Percentiles rank a stretch among this genome's conserved stretches.
Evolutionary conservation across 2,888 invertebrate genomes (phyloP).

Genomic region (Xestia sexstrigata): DNA sequence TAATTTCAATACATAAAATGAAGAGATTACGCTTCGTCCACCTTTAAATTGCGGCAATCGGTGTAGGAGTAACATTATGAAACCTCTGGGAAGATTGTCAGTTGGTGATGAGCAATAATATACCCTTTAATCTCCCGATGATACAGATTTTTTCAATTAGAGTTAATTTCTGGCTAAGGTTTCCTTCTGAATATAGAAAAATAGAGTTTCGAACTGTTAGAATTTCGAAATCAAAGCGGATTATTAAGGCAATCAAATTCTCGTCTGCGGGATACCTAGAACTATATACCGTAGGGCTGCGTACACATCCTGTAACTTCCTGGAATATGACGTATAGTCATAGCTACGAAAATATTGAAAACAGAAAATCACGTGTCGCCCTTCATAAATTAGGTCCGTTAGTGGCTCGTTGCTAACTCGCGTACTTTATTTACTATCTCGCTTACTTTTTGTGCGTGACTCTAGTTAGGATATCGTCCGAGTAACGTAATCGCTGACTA

Average conservation of each 20-base stretch:
- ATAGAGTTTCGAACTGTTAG: background rate
- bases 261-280: background rate
- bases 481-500: too few species aligned
- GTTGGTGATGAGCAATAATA: too few species aligned
- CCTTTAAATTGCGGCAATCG: too few species aligned
- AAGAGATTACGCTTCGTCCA: background rate
- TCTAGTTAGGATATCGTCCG: too few species aligned
- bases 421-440: too few species aligned
- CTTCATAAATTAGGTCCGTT: background rate
- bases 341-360: background rate
- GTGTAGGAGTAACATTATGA: too few species aligned
- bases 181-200: background rate
- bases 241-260: background rate
- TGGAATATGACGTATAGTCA: background rate
- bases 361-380: background rate
- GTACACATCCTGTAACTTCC: background rate
- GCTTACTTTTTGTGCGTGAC: too few species aligned
- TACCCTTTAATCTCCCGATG: too few species aligned
- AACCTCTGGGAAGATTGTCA: too few species aligned
- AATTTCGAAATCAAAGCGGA: background rate
- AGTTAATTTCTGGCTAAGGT: background rate
- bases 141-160: background rate
- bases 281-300: background rate
- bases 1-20: too few species aligned
- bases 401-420: background rate